phyloP scores from a whole-genome alignment of 2,113 vertebrate genomes.

The Egretta garzetta region DNA sequence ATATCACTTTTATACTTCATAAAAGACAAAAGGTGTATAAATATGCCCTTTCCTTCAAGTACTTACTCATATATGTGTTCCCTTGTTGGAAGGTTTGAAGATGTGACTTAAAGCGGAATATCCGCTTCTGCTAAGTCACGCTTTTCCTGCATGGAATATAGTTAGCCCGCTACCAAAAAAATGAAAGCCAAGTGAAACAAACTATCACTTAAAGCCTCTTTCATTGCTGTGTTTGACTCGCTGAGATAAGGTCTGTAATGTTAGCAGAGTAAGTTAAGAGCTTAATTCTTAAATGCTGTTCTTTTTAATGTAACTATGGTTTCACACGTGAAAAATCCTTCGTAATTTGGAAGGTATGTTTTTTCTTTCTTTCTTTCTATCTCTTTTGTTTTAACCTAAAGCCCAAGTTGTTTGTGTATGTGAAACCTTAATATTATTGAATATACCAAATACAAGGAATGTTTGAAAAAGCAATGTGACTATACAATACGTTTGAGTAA shows the following conservation, averaged over 20 bases:
- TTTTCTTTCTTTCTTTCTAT: not conserved
- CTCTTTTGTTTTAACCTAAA: not conserved
- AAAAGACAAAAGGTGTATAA: not conserved
- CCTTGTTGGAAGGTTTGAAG: not conserved
- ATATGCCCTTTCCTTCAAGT: not conserved
- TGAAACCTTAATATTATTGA: not conserved
- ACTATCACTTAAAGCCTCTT: not conserved
- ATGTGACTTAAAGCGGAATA: not conserved
- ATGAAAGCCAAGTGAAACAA: not conserved
- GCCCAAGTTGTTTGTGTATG: not conserved
- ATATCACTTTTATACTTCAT: not conserved
- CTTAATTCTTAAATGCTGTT: not conserved
- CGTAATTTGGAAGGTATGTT: not conserved
- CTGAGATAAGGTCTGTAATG: not conserved
- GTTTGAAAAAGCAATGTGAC: not conserved
- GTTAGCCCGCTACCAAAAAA: not conserved
- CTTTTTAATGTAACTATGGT: not conserved
- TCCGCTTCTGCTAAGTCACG: not conserved
- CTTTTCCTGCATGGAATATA: not conserved
- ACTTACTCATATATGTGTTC: not conserved
- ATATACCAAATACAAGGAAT: not conserved
- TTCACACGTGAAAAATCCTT: not conserved
- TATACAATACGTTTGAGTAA: not conserved
- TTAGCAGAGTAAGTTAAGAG: not conserved
- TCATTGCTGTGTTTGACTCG: accelerated